Evolutionary conservation across 1,140 invertebrate species (phyloP), one percentile per base, ranked within the genome.

Genomic region (Megalopta genalis): DNA sequence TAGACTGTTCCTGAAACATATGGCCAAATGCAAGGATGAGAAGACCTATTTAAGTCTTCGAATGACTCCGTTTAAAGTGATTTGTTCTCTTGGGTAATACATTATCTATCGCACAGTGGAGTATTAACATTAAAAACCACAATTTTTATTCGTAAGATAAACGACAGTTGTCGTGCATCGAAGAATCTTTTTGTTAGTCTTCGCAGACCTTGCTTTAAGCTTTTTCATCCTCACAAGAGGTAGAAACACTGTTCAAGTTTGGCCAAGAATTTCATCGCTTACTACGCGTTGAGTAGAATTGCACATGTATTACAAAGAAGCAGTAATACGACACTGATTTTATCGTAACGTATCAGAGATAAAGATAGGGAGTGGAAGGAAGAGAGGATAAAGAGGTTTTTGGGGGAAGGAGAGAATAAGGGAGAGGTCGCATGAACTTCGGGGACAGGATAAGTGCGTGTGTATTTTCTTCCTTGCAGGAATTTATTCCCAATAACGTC

Each of bases 291-390:
- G 86, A 90, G 85, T 90, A 88, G 77, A 90, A 84, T 87, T 76
- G 73, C 70, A 82, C 72, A 83, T 87, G 86, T 90, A 88, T 90
- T 90, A 90, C 88, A 91, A 91, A 88, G 86, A 90, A 90, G 88
- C 88, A 86, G 87, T 90, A 90, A 91, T 90, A 90, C 88, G 89
- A 90, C 88, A 90, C 88, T 90, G 86, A 89, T 88, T 46, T 89
- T 90, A 90, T 89, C 74, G 83, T 90, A 90, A 88, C 85, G 54
- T 85, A 65, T 72, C 68, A 82, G 71, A 83, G 73, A 82, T 68
- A 82, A 77, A 87, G 83, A 81, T 82, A 83, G 66, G 83, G 54
- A 82, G 77, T 79, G 78, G 84, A 78, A 85, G 59, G 78, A 84
- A 76, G 49, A 5, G 80, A 67, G 82, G 73, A 82, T 63, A 82